Conservation (phyloP, 1,140 invertebrate species). For the Diploscapter pachys region DNA sequence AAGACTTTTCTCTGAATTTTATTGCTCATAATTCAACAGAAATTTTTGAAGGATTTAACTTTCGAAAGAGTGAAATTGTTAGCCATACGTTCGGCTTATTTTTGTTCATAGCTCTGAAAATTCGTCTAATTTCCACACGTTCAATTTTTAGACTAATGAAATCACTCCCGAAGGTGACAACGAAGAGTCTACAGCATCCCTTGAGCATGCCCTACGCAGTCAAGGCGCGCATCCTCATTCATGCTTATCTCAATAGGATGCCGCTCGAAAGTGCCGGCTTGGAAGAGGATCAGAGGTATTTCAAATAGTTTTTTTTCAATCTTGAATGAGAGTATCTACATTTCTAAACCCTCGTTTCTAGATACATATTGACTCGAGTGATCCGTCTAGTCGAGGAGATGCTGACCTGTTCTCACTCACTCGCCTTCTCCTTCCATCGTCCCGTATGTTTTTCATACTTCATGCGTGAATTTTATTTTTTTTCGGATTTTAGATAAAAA, state of each 20-base stretch:
- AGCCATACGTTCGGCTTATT: too few relatives aligned
- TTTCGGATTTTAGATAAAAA: constrained; percentile 69
- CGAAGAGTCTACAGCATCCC: constrained; percentile 91
- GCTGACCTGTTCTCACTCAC: constrained; percentile 87
- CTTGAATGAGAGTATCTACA: constrained; percentile 1
- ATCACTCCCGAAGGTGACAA: constrained; percentile 80
- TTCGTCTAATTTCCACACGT: background rate
- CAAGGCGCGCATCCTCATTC: constrained; percentile 86
- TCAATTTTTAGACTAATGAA: constrained; percentile 72
- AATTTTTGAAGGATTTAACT: too few relatives aligned
- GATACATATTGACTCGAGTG: constrained; percentile 84
- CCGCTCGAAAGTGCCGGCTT: constrained; percentile 75
- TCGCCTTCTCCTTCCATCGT: constrained; percentile 80
- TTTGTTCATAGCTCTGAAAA: background rate
- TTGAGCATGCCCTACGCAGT: constrained; percentile 90
- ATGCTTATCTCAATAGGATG: constrained; percentile 85
- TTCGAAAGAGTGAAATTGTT: too few relatives aligned
- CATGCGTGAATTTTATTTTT: background rate
- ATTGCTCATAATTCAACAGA: too few relatives aligned
- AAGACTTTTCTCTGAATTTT: too few relatives aligned
- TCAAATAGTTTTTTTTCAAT: background rate
- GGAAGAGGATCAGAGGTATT: constrained; percentile 64
- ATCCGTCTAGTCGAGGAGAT: constrained; percentile 96
- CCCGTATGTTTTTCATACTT: constrained; percentile 23
- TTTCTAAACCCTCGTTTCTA: constrained; percentile 32